Conservation (phyloP, 2,113 vertebrate species). For the Laticauda colubrina region DNA sequence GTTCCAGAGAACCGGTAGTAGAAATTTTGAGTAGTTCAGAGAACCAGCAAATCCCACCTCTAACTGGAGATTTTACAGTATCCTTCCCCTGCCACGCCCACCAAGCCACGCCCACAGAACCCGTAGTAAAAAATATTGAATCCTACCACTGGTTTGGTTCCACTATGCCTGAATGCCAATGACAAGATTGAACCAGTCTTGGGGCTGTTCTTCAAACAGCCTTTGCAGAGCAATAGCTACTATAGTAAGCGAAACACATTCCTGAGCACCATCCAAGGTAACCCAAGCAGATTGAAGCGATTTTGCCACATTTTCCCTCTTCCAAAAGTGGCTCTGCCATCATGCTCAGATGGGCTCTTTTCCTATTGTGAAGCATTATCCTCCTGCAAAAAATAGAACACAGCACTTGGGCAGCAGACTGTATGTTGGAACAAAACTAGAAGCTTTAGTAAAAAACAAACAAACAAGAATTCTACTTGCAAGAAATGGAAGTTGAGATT, state of each 20-base stretch:
- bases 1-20: no score
- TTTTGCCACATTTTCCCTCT: neutral
- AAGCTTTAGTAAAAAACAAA: neutral
- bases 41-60: no score
- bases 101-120: no score
- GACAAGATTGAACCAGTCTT: neutral
- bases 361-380: neutral
- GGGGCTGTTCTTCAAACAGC: neutral
- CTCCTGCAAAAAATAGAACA: neutral
- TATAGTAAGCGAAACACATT: neutral
- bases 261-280: neutral
- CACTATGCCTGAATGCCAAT: neutral
- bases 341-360: neutral
- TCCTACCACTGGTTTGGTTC: neutral
- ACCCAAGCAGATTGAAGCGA: neutral
- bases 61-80: no score
- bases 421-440: neutral
- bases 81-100: no score
- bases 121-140: no score
- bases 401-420: neutral
- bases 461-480: neutral
- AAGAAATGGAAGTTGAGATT: neutral
- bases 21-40: no score
- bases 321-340: neutral
- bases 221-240: neutral